Evolutionary conservation across 2,113 vertebrate genomes (phyloP).

Genomic region (Corythaeola cristata): DNA sequence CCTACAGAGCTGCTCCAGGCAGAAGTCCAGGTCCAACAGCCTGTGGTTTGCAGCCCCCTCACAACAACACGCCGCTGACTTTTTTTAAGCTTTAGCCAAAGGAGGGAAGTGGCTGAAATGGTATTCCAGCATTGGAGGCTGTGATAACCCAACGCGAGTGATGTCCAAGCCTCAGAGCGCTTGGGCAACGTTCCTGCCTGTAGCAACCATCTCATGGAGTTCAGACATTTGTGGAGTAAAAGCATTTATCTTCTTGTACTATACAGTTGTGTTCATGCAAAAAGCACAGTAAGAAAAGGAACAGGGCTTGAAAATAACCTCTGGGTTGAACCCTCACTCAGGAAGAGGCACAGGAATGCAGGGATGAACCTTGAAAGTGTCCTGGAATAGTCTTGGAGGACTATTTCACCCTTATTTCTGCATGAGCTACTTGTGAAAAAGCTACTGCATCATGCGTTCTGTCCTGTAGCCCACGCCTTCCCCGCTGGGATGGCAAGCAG

Average conservation of each 20-base stretch:
- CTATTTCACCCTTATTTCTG: background rate
- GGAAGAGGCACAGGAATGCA: background rate
- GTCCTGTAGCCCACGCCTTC: background rate
- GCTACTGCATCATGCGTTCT: fast-evolving
- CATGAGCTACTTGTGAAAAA: background rate
- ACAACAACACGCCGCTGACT: too few relatives aligned
- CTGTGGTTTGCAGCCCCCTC: background rate
- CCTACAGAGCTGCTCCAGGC: background rate
- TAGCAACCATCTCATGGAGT: fast-evolving
- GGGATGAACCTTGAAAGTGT: background rate
- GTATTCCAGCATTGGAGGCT: background rate
- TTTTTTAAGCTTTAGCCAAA: background rate
- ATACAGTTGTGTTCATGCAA: fast-evolving
- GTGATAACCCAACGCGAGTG: fast-evolving
- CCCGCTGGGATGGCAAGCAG: background rate
- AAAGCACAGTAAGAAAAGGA: background rate
- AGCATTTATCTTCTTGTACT: background rate
- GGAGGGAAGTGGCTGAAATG: background rate
- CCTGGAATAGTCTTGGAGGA: background rate
- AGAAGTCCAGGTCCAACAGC: background rate
- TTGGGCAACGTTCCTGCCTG: background rate
- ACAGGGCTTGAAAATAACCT: background rate
- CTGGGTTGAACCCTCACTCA: background rate
- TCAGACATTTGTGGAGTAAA: background rate
- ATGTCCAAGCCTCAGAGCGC: background rate